Conservation (phyloP, 2,888 invertebrate genomes). For the Hirtodrosophila trivittata region DNA sequence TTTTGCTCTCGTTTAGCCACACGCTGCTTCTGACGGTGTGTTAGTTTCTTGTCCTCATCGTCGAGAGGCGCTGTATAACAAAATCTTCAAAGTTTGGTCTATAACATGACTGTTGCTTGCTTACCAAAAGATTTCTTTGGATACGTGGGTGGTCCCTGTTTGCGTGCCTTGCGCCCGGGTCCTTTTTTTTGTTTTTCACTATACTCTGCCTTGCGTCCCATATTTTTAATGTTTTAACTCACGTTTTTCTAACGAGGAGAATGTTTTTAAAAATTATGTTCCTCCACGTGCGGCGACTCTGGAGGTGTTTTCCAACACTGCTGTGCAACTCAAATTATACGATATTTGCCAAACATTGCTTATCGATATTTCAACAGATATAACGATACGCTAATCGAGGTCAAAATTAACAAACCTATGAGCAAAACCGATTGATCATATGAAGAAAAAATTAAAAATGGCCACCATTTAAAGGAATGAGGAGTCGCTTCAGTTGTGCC, state of each 20-base stretch:
- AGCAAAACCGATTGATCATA: no score
- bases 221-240: constrained; percentile 77
- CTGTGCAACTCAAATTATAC: no score
- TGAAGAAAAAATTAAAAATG: no score
- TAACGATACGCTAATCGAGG: no score
- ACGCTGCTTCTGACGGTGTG: constrained; percentile 89
- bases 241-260: constrained; percentile 12
- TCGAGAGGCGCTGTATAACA: constrained; percentile 82
- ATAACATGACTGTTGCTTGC: constrained; percentile 2
- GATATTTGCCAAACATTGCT: no score
- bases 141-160: constrained; percentile 91
- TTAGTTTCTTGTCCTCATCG: constrained; percentile 86
- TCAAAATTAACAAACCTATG: no score
- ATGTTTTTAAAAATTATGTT: constrained; percentile 39
- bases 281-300: constrained; percentile 45
- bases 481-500: no score
- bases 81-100: constrained; percentile 6
- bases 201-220: constrained; percentile 95
- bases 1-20: constrained; percentile 86
- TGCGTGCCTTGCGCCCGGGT: constrained; percentile 93
- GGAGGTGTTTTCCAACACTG: constrained; percentile 28
- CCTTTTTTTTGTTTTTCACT: constrained; percentile 91
- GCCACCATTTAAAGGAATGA: no score
- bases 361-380: constrained; percentile 10
- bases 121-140: constrained; percentile 81